A percentile compares a stretch with the other conserved stretches of the same genome.
Evolutionary conservation across 1,140 invertebrate species (phyloP).

Genomic region (Piezodorus guildinii): DNA sequence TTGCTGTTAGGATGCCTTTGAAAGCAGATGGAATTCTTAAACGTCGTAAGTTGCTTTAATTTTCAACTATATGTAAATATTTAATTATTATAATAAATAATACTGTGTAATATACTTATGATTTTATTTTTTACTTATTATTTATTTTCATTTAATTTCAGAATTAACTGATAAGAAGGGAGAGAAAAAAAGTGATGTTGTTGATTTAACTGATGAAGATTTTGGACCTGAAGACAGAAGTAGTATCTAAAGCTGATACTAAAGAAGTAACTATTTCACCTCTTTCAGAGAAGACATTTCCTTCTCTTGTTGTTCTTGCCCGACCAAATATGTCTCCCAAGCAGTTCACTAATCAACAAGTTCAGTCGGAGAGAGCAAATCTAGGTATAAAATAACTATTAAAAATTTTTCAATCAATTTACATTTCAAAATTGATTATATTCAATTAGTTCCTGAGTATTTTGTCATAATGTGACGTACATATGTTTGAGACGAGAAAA

Average conservation of each 20-base stretch:
- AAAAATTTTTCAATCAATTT: too few species aligned
- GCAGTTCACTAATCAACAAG: conserved; percentile 37
- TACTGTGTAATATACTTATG: neutral
- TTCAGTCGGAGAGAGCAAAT: conserved; percentile 37
- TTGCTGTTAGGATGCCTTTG: neutral
- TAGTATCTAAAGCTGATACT: conserved; percentile 44
- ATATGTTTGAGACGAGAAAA: too few species aligned
- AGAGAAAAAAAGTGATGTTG: conserved; percentile 12
- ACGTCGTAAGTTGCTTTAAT: neutral
- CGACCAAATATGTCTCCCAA: conserved; percentile 58
- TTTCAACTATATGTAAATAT: neutral
- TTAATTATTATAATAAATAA: too few species aligned
- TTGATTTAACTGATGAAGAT: conserved; percentile 33
- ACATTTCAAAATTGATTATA: too few species aligned
- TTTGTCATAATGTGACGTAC: too few species aligned
- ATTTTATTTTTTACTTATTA: neutral
- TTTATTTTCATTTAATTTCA: neutral
- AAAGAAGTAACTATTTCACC: conserved; percentile 63
- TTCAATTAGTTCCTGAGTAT: too few species aligned
- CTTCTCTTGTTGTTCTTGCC: conserved; percentile 67
- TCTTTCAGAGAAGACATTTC: conserved; percentile 55
- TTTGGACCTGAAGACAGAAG: conserved; percentile 32
- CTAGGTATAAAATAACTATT: conserved; percentile 34
- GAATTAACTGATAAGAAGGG: too few species aligned
- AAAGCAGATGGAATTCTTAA: neutral